Conservation (phyloP, 1,140 invertebrate species). For the Melanaphis sacchari region DNA sequence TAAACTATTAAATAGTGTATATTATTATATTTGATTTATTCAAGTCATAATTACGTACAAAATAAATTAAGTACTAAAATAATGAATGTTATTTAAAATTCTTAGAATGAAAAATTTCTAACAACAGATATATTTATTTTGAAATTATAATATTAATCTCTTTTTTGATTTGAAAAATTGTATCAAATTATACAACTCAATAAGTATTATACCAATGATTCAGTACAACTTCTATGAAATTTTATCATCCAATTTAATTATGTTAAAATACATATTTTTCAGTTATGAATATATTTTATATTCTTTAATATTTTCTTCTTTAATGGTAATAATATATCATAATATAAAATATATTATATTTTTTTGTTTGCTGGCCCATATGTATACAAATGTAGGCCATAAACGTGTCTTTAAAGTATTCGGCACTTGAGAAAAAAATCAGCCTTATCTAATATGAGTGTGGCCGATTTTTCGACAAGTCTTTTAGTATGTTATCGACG, state of each 20-base stretch:
- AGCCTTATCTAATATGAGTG: conserved; percentile 34
- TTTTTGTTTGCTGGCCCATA: not conserved
- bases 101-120: not conserved
- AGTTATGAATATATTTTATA: not conserved
- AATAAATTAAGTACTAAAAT: not conserved
- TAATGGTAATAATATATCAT: not conserved
- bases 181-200: not conserved
- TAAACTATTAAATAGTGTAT: not conserved
- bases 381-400: conserved; percentile 19
- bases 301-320: not conserved
- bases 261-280: not conserved
- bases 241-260: not conserved
- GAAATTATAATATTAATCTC: not conserved
- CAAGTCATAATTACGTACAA: not conserved
- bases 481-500: conserved; percentile 17
- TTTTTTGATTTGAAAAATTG: not conserved
- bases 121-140: not conserved
- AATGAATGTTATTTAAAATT: not conserved
- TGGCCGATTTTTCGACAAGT: conserved; percentile 31
- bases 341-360: not conserved
- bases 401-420: conserved; percentile 35
- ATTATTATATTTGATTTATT: not conserved
- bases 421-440: conserved; percentile 43
- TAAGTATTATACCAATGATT: not conserved
- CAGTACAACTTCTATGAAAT: not conserved